Evolutionary conservation across 2,797 vertebrate species (phyloP).

Genomic region (Clarias laeviceps): DNA sequence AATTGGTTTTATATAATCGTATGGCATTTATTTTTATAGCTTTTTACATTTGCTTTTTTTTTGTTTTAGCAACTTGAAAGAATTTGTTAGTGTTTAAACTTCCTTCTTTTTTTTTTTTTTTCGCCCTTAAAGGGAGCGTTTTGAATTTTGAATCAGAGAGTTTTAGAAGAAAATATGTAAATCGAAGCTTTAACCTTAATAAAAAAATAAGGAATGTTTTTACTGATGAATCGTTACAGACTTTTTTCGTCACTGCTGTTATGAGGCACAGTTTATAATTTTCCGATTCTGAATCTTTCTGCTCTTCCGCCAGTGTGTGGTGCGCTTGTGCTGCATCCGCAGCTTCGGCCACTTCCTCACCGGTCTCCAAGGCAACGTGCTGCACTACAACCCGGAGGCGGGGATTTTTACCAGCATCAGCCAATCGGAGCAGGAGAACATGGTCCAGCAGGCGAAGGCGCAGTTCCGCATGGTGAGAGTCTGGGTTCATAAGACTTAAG

Average conservation of each 20-base stretch:
- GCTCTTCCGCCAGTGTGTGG: constrained; percentile 77
- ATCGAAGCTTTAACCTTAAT: not conserved
- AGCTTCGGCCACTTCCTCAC: constrained; percentile 96
- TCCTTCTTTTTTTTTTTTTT: not conserved
- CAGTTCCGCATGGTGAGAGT: constrained; percentile 94
- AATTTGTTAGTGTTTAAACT: not conserved
- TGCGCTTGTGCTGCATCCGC: constrained; percentile 90
- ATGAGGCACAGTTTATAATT: not conserved
- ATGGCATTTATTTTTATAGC: not conserved
- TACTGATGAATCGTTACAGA: not conserved
- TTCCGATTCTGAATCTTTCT: not conserved
- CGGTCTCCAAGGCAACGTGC: constrained; percentile 90
- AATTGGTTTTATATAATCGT: too few relatives aligned
- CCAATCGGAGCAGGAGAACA: constrained; percentile 86
- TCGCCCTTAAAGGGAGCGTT: not conserved
- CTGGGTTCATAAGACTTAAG: not conserved
- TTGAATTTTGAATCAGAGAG: not conserved
- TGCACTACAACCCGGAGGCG: constrained; percentile 93
- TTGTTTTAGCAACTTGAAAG: too few relatives aligned
- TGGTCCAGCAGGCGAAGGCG: constrained; percentile 93
- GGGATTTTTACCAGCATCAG: constrained; percentile 95
- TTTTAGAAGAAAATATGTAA: not conserved
- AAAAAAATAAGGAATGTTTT: not conserved
- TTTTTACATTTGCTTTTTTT: too few relatives aligned
- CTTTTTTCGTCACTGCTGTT: too few relatives aligned